phyloP scores from a whole-genome alignment of 2,888 invertebrate species.

The Gymnocheta viridis region DNA sequence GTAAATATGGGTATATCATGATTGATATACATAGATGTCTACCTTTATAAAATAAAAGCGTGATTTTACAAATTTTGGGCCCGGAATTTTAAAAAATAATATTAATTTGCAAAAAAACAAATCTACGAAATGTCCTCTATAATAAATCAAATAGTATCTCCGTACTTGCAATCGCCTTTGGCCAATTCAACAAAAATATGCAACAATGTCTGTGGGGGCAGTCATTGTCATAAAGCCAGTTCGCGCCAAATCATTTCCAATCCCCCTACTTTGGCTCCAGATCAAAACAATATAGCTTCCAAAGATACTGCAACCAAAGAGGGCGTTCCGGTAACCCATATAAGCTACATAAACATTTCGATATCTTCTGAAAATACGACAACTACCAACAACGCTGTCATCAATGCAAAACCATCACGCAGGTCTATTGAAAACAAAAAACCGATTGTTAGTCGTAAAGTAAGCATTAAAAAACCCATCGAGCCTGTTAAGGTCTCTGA shows the following conservation, averaged over 20 bases:
- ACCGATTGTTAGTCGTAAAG: slow-evolving; percentile 3
- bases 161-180: slow-evolving; percentile 22
- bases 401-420: neutral
- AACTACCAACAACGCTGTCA: neutral
- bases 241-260: neutral
- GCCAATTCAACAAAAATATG: slow-evolving; percentile 41
- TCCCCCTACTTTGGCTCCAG: neutral
- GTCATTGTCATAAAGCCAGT: neutral
- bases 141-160: neutral
- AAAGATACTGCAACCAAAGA: neutral
- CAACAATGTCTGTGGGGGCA: neutral
- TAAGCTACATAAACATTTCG: neutral
- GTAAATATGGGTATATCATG: neutral
- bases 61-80: neutral
- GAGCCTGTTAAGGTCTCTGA: slow-evolving; percentile 31
- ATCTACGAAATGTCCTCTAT: neutral
- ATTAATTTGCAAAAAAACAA: neutral
- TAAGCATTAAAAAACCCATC: neutral
- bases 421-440: slow-evolving; percentile 7
- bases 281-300: neutral
- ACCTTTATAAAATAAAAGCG: neutral
- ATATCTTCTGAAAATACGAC: neutral
- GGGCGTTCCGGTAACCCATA: neutral
- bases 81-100: neutral
- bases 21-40: neutral